Evolutionary conservation across 2,113 vertebrate species (phyloP), one percentile per base, ranked within the genome.

Genomic region (Taurulus bubalis): DNA sequence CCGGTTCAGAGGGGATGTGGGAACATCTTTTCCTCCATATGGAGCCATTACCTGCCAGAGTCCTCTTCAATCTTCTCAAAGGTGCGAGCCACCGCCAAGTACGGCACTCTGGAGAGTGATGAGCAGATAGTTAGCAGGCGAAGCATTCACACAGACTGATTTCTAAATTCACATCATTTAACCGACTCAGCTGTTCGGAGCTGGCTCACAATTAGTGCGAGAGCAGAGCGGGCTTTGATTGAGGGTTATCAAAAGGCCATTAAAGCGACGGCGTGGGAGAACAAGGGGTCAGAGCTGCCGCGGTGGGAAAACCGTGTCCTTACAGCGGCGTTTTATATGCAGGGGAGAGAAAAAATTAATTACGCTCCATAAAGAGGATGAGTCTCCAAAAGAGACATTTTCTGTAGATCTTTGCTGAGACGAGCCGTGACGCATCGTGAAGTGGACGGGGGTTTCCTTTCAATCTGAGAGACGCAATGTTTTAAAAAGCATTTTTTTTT

Each of bases 51-150:
- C 96, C 97, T 95, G 85, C 97, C 96, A 58, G 96, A 96, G 65
- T 96, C 96, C 51, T 97, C 95, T 83, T 98, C 97, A 2, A 98
- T 97, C 90, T 94, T 96, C 91, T 98, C 96, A 85, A 98, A 97
- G 0, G 97, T 96, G 26, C 96, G 96, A 63, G 97, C 96, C 77
- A 98, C 96, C 1, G 96, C 97, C 84, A 98, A 87, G 80, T 97
- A 98, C 18, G 97, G 97, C 38, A 98, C 96, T 88, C 97, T 98
- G 86, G 53, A 65, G 87, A 60, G 81, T 5, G 86, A 87, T 71
- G 63, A 88, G 56, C 73, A 53, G 3, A 16, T 30, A 36, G 84
- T 91, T 86, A 91, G 80, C 84, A 75, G 69, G 55, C 22, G 1
- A 47, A 58, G 66, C 78, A 20, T 53, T 32, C 32, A 40, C 75